Evolutionary conservation across 2,797 vertebrate genomes (phyloP).

Genomic region (Anas acuta): DNA sequence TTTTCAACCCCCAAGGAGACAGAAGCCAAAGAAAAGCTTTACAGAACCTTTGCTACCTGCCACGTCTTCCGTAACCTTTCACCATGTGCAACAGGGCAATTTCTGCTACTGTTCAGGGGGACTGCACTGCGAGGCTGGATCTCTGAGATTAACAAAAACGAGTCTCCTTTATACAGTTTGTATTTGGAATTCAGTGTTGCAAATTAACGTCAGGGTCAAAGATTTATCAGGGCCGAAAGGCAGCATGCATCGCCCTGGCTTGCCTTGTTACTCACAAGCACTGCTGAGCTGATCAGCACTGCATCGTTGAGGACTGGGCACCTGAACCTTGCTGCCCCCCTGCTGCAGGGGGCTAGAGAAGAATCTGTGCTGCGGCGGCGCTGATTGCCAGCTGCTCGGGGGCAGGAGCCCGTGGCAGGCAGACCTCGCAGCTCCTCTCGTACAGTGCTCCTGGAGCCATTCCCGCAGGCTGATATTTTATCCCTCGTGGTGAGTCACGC

Average conservation of each 20-base stretch:
- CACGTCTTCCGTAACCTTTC: not conserved
- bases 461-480: not conserved
- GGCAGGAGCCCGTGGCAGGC: not conserved
- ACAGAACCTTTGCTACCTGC: not conserved
- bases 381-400: not conserved
- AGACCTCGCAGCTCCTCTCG: not conserved
- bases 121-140: not conserved
- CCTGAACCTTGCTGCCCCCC: not conserved
- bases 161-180: not conserved
- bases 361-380: not conserved
- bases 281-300: not conserved
- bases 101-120: not conserved
- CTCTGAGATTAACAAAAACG: not conserved
- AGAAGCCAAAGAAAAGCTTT: not conserved
- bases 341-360: not conserved
- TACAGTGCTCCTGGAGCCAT: not conserved
- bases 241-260: not conserved
- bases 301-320: not conserved
- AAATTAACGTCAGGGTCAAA: not conserved
- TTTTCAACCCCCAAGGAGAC: not conserved
- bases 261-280: not conserved
- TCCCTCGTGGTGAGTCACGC: not conserved
- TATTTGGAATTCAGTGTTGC: not conserved
- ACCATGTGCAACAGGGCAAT: not conserved
- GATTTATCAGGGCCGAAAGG: not conserved